Conservation (phyloP, 2,888 invertebrate species). For the Pristionchus mayeri region DNA sequence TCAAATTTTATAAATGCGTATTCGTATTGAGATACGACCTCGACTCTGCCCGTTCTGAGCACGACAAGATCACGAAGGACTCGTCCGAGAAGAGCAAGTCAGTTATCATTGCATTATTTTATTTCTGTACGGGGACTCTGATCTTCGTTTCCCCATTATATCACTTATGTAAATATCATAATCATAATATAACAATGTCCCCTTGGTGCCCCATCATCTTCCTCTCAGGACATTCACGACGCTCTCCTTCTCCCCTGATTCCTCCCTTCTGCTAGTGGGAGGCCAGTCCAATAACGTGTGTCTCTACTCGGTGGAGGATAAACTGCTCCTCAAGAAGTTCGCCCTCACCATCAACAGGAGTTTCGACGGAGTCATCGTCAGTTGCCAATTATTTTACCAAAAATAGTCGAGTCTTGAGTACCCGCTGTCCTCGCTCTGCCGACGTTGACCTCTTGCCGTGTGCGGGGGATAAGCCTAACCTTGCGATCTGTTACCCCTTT, state of each 20-base stretch:
- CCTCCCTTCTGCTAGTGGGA: constrained; percentile 89
- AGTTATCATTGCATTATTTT: no score
- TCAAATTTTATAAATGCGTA: not conserved
- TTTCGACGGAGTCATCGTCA: constrained; percentile 92
- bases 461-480: no score
- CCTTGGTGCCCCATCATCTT: no score
- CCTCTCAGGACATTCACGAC: constrained; percentile 87
- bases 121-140: no score
- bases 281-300: constrained; percentile 95
- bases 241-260: constrained; percentile 94
- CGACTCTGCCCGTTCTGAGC: constrained; percentile 87
- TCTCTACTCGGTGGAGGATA: constrained; percentile 89
- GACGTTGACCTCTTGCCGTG: no score
- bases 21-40: constrained; percentile 85
- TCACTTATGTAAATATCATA: no score
- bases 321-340: constrained; percentile 90
- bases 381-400: no score
- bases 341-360: constrained; percentile 94
- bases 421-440: no score
- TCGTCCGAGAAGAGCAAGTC: constrained; percentile 80
- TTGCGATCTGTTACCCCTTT: no score
- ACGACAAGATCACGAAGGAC: constrained; percentile 90
- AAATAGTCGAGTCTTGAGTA: no score
- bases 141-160: no score
- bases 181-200: no score